Conservation (phyloP, 2,888 invertebrate species). For the Pristionchus entomophagus region DNA sequence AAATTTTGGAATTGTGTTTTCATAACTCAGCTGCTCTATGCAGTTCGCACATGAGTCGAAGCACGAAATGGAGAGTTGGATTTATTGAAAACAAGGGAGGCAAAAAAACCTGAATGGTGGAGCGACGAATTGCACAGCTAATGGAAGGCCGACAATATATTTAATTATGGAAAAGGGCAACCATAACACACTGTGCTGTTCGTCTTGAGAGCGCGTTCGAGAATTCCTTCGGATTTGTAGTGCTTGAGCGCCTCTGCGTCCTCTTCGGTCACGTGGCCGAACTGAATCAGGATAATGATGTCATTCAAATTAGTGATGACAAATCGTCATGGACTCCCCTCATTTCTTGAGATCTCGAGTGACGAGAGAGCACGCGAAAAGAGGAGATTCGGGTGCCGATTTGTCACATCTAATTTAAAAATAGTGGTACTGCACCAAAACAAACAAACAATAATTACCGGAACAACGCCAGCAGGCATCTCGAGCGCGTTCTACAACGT, state of each 20-base stretch:
- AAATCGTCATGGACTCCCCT: too few relatives aligned
- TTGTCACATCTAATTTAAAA: too few relatives aligned
- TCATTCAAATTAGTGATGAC: too few relatives aligned
- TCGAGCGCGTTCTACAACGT: conserved; percentile 14
- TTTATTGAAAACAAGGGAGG: background rate
- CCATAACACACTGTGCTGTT: background rate
- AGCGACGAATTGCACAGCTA: background rate
- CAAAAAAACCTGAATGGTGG: background rate
- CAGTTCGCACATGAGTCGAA: conserved; percentile 14
- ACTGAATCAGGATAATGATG: background rate
- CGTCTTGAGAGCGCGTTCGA: background rate
- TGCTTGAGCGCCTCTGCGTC: background rate
- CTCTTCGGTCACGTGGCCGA: background rate
- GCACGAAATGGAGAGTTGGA: background rate
- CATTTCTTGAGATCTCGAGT: too few relatives aligned
- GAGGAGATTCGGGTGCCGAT: too few relatives aligned
- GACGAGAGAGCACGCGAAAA: too few relatives aligned
- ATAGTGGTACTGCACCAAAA: background rate
- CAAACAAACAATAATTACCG: too few relatives aligned
- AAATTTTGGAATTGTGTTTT: too few relatives aligned
- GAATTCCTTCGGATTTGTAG: background rate
- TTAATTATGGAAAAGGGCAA: background rate
- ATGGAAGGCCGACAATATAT: background rate
- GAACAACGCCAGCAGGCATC: background rate
- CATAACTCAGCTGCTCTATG: too few relatives aligned